These are phyloP conservation scores for Halocynthia roretzi DNA, from an alignment of 23 tunicate genomes.

Conservation along the genomic window DNA sequence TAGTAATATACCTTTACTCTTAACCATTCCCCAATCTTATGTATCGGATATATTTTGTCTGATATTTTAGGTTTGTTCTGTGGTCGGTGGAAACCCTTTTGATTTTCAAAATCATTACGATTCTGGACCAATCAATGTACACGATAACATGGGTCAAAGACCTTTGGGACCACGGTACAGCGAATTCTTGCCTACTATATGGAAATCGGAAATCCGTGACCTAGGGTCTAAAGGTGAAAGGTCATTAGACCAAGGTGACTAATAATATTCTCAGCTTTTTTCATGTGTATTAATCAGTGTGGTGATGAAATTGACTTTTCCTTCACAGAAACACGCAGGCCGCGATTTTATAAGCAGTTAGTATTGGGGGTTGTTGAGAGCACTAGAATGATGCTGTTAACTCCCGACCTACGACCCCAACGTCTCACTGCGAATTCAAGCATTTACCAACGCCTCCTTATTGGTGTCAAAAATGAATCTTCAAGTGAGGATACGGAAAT, in stretches of 20 bases:
- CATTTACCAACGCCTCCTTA: background rate
- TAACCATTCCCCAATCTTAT: too few relatives aligned
- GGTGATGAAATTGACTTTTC: background rate
- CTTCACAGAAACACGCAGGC: background rate
- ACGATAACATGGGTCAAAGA: background rate
- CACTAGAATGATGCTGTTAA: slow-evolving; percentile 38
- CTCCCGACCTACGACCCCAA: slow-evolving; percentile 43
- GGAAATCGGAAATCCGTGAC: slow-evolving; percentile 42
- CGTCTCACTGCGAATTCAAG: background rate
- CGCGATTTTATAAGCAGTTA: slow-evolving; percentile 51
- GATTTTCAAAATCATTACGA: background rate
- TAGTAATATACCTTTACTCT: too few relatives aligned
- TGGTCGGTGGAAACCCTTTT: background rate
- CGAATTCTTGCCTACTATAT: slow-evolving; percentile 64
- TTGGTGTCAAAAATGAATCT: background rate
- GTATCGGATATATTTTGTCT: too few relatives aligned
- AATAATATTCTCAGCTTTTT: background rate
- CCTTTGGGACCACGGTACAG: slow-evolving; percentile 63
- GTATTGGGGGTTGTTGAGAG: slow-evolving; percentile 52
- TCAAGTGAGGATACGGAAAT: background rate
- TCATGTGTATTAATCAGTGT: background rate
- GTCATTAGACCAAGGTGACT: background rate
- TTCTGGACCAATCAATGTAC: background rate
- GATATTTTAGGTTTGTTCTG: background rate
- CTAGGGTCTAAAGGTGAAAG: slow-evolving; percentile 16